Evolutionary conservation across 2,113 vertebrate genomes (phyloP), one percentile per base, ranked within the genome.

Genomic region (Pseudorectes ferrugineus): DNA sequence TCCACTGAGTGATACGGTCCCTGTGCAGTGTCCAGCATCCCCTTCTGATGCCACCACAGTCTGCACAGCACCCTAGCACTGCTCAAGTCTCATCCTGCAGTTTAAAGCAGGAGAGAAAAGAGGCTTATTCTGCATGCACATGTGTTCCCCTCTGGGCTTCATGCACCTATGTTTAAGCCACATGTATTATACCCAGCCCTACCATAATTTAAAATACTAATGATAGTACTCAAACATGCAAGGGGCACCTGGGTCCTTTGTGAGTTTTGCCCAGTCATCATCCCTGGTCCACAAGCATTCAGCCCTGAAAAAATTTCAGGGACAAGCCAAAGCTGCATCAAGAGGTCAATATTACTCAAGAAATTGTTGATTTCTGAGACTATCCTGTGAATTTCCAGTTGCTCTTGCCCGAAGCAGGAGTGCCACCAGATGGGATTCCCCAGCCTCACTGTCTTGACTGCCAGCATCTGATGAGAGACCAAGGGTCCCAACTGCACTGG

Each of bases 21-120:
- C 28, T 2, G 2, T 54, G 36, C 29, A 35, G 26, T 25, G 26
- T 21, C 38, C 40, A 65, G 1, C 0, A 0, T 33, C 40, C 31
- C 29, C 16, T 29, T 18, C 26, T 85, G 62, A 19, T 68, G 52
- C 6, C 49, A 54, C 36, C 38, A 54, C 15, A 48, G 19, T 21
- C 28, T 61, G n/a, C 22, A 66, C 8, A 81, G 16, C 36, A 65
- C 6, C 8, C 24, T 51, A 35, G 38, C 42, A 43, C 14, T 42
- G 62, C 58, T 58, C n/a, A 40, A 26, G 42, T 52, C 29, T 51
- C 57, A 72, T 46, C 19, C 75, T 79, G 16, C 16, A 52, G 14
- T 31, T 80, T 45, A 51, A 43, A 68, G 22, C 38, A 61, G 11
- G 57, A 76, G 20, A 85, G 36, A 43, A 62, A 31, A 87, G 21